phyloP scores from a whole-genome alignment of 2,888 invertebrate species.

The Synanthedon myopaeformis region DNA sequence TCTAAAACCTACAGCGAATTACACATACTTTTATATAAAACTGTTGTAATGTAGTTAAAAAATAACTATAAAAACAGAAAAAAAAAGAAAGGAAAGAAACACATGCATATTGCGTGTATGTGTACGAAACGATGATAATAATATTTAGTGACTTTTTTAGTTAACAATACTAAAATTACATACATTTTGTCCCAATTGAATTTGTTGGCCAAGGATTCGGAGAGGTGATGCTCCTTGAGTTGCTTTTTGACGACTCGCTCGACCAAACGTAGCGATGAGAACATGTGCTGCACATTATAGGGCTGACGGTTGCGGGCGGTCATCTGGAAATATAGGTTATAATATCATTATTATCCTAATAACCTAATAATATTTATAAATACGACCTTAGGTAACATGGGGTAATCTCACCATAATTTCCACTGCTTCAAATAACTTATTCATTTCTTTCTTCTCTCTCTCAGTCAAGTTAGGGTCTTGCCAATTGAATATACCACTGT shows the following conservation, averaged over 20 bases:
- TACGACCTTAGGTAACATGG: too few species aligned
- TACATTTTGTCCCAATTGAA: conserved; percentile 56
- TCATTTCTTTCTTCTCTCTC: conserved; percentile 41
- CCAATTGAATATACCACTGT: conserved; percentile 31
- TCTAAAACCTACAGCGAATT: too few species aligned
- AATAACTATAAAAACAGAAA: too few species aligned
- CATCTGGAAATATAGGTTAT: conserved; percentile 22
- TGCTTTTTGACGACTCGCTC: conserved; percentile 54
- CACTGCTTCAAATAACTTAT: conserved; percentile 42
- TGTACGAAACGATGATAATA: too few species aligned
- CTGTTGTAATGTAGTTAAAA: too few species aligned
- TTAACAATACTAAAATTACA: conserved; percentile 12
- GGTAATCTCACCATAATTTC: conserved; percentile 41
- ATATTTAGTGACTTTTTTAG: too few species aligned
- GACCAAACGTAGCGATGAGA: conserved; percentile 38
- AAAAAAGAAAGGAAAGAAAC: too few species aligned
- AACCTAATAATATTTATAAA: too few species aligned
- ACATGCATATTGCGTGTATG: too few species aligned
- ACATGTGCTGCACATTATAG: conserved; percentile 36
- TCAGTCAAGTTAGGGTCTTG: conserved; percentile 23
- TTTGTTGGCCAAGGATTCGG: conserved; percentile 39
- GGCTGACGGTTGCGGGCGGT: conserved; percentile 52
- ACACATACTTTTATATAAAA: too few species aligned
- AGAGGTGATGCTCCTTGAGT: conserved; percentile 48
- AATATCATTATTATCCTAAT: background rate